These are phyloP conservation scores for Willowsia nigromaculata DNA, from an alignment of 2,888 invertebrate species.

Conservation along the genomic window DNA sequence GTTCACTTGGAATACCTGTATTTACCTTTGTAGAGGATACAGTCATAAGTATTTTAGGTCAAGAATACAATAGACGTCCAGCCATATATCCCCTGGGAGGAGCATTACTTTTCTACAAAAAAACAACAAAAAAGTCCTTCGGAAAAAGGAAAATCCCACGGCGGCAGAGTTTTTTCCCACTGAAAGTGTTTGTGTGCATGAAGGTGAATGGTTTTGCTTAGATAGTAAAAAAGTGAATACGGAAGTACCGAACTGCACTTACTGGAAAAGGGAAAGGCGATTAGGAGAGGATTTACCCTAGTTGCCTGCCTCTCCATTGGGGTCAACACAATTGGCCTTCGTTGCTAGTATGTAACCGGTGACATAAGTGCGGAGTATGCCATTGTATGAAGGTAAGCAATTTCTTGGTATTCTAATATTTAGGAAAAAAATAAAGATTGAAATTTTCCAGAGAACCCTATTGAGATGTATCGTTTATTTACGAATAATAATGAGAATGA, in stretches of 20 bases:
- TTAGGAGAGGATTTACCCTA: background rate
- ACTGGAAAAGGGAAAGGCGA: background rate
- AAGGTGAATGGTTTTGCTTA: background rate
- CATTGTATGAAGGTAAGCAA: slow-evolving; percentile 9
- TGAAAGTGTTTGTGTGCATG: slow-evolving; percentile 27
- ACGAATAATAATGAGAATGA: too few species aligned
- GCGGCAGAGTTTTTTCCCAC: background rate
- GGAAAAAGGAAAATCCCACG: slow-evolving; percentile 31
- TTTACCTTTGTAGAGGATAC: background rate
- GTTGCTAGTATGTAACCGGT: background rate
- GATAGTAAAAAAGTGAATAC: slow-evolving; percentile 51
- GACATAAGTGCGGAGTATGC: background rate
- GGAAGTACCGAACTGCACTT: slow-evolving; percentile 15
- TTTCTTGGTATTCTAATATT: background rate
- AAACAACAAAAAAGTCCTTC: slow-evolving; percentile 18
- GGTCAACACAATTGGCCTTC: background rate
- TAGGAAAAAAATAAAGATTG: too few species aligned
- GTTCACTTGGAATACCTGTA: background rate
- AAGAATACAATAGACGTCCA: background rate
- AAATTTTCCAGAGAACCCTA: background rate
- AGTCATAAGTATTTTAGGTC: background rate
- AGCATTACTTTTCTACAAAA: background rate
- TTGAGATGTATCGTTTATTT: too few species aligned
- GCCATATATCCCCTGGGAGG: background rate
- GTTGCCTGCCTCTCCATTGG: background rate